phyloP scores from a whole-genome alignment of 1,140 invertebrate genomes.

The Monochamus saltuarius region DNA sequence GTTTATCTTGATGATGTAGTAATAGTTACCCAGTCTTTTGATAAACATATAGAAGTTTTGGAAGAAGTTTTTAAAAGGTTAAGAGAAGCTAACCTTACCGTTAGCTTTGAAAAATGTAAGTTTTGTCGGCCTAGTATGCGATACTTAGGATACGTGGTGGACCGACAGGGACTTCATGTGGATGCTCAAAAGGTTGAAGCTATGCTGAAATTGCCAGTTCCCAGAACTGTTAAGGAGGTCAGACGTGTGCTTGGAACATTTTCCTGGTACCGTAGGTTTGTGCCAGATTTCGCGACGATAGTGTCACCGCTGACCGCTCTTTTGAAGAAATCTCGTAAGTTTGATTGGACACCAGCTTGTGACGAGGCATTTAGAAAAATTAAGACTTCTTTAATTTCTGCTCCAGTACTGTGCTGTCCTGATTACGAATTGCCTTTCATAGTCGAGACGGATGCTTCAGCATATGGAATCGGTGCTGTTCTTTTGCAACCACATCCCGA shows the following conservation, averaged over 20 bases:
- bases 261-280: conserved; percentile 19
- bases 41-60: conserved; percentile 1
- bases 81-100: conserved; percentile 12
- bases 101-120: conserved; percentile 6
- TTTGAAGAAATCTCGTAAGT: conserved; percentile 21
- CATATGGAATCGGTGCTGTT: conserved; percentile 18
- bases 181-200: conserved; percentile 12
- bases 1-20: conserved; percentile 47
- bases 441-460: conserved; percentile 31
- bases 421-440: conserved; percentile 37
- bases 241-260: conserved; percentile 15
- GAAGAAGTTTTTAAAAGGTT: conserved; percentile 24
- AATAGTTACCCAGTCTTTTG: conserved; percentile 36
- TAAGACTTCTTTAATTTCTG: conserved; percentile 8
- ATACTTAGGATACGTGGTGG: conserved; percentile 12
- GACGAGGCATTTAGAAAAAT: conserved; percentile 3
- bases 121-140: conserved; percentile 4
- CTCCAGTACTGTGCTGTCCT: conserved; percentile 46
- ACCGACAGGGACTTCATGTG: background rate
- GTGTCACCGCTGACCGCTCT: conserved; percentile 39
- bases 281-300: conserved; percentile 11
- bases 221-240: conserved; percentile 31
- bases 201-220: conserved; percentile 45
- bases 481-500: conserved; percentile 2
- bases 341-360: conserved; percentile 21